These are phyloP conservation scores for Brachylomia viminalis DNA, from an alignment of 2,888 invertebrate genomes.

Conservation along the genomic window DNA sequence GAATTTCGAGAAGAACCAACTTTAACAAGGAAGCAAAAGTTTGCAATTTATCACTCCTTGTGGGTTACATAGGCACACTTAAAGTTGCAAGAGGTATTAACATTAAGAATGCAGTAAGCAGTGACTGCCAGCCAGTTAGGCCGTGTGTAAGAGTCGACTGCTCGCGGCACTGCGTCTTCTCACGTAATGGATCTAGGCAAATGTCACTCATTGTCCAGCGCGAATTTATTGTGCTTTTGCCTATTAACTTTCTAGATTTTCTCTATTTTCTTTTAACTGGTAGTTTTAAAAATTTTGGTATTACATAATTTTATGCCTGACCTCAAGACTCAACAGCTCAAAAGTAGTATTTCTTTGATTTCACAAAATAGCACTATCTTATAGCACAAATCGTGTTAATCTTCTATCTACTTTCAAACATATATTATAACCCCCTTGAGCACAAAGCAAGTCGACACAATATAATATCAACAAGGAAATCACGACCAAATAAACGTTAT, in stretches of 20 bases:
- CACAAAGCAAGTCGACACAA: neutral
- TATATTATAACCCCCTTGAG: too few relatives aligned
- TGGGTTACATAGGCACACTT: too few relatives aligned
- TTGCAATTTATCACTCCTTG: neutral
- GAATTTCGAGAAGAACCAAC: too few relatives aligned
- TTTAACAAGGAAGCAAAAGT: neutral
- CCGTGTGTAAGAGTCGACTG: slow-evolving; percentile 69
- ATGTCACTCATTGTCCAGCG: slow-evolving; percentile 77
- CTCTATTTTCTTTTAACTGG: slow-evolving; percentile 1
- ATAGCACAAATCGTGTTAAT: neutral
- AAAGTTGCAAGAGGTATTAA: neutral
- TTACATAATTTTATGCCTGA: too few relatives aligned
- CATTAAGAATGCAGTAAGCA: neutral
- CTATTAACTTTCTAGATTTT: slow-evolving; percentile 26
- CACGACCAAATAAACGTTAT: slow-evolving; percentile 6
- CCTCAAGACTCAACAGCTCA: neutral
- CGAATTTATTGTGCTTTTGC: slow-evolving; percentile 68
- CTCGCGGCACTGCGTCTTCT: slow-evolving; percentile 74
- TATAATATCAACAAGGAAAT: neutral
- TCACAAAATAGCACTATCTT: neutral
- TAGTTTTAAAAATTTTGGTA: neutral
- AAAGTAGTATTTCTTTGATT: neutral
- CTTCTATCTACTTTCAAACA: neutral
- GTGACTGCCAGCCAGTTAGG: neutral
- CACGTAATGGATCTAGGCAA: slow-evolving; percentile 82